phyloP scores from a whole-genome alignment of 1,140 invertebrate species.

The Myzus persicae region DNA sequence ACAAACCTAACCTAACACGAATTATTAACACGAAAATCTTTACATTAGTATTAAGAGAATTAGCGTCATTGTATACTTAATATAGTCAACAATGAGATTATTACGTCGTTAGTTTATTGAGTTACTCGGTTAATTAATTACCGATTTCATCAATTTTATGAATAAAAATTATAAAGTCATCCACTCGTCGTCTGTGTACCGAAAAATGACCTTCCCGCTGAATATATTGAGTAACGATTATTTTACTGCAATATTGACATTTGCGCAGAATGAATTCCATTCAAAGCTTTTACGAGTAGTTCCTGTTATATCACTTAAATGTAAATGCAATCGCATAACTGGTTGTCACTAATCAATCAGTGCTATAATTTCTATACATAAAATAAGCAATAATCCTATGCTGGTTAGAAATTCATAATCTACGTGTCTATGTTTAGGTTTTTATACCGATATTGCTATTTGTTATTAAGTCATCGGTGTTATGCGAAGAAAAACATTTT shows the following conservation, averaged over 20 bases:
- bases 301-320: not conserved
- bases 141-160: not conserved
- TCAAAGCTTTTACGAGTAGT: not conserved
- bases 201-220: not conserved
- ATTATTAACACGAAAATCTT: not conserved
- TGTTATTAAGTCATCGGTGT: not conserved
- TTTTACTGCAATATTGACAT: no score
- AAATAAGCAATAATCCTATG: not conserved
- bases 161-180: not conserved
- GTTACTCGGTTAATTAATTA: not conserved
- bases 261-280: no score
- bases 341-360: not conserved
- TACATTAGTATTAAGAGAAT: not conserved
- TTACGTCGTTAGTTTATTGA: not conserved
- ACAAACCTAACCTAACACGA: not conserved
- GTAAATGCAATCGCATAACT: not conserved
- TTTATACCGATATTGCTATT: not conserved
- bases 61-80: not conserved
- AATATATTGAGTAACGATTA: not conserved
- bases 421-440: not conserved
- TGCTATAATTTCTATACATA: not conserved
- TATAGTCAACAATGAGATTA: not conserved
- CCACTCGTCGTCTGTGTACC: not conserved
- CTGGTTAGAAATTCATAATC: not conserved
- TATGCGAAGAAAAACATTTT: not conserved